These are phyloP conservation scores for Tuta absoluta DNA, from an alignment of 2,888 invertebrate species.

Conservation along the genomic window DNA sequence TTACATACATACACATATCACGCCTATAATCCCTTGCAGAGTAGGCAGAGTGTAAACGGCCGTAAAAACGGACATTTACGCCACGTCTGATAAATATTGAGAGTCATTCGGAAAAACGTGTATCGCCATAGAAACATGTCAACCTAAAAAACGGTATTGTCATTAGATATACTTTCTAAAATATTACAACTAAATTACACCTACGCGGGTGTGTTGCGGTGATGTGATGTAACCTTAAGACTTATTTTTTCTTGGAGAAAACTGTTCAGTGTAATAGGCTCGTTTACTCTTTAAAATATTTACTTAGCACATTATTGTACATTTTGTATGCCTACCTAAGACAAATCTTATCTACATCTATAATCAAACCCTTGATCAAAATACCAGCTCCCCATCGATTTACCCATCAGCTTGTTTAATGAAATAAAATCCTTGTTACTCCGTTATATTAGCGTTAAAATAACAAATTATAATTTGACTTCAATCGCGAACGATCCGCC, in stretches of 20 bases:
- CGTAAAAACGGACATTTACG: background rate
- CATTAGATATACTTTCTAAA: no score
- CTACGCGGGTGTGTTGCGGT: no score
- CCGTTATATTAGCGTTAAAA: constrained; percentile 14
- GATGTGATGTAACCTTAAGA: no score
- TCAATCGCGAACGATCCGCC: constrained; percentile 50
- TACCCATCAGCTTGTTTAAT: constrained; percentile 1
- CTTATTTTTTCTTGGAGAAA: no score
- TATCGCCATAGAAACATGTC: no score
- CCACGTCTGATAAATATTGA: no score
- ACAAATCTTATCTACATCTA: background rate
- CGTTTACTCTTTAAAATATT: background rate
- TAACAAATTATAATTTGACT: constrained; percentile 15
- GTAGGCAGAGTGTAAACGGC: no score
- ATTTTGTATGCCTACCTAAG: background rate
- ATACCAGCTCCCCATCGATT: background rate
- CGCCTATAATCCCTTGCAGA: no score
- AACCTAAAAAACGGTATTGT: no score
- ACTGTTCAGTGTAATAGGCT: background rate
- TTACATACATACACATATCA: background rate
- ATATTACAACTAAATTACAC: no score
- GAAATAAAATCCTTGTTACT: constrained; percentile 14
- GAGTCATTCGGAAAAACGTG: no score
- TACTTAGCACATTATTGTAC: background rate
- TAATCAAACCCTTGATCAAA: background rate